phyloP scores from a whole-genome alignment of 2,113 vertebrate species.

The Panthera tigris region DNA sequence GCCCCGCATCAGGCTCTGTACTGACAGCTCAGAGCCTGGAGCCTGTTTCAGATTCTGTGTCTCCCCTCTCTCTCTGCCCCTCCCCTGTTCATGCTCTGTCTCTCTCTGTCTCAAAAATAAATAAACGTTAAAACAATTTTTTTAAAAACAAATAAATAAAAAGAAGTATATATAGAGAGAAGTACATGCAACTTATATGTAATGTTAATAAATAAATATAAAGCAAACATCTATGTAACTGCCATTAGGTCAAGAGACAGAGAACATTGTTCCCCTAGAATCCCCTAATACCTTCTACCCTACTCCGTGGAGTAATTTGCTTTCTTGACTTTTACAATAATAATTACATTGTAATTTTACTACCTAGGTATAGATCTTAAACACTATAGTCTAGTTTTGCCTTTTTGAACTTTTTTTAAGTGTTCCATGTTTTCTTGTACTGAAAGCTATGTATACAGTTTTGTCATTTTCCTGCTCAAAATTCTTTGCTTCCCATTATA shows the following conservation, averaged over 20 bases:
- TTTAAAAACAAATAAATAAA: background rate
- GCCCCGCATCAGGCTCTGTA: background rate
- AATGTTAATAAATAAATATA: background rate
- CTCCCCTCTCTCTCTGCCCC: background rate
- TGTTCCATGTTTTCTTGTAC: background rate
- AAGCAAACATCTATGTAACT: background rate
- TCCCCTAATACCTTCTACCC: background rate
- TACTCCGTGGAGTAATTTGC: background rate
- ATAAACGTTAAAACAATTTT: background rate
- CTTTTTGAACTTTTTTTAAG: conserved; percentile 12
- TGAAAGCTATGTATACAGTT: background rate
- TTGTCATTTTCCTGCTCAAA: background rate
- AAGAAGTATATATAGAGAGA: background rate
- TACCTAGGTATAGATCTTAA: background rate
- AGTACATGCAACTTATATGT: background rate
- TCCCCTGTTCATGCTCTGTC: too few relatives aligned
- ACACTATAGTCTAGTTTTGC: background rate
- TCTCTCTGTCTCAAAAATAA: background rate
- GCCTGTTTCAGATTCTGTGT: background rate
- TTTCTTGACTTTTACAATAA: background rate
- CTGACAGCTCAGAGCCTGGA: background rate
- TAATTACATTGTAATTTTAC: conserved; percentile 42
- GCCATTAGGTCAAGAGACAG: background rate
- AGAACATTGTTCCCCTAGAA: background rate
- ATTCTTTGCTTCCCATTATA: background rate